Evolutionary conservation across 2,888 invertebrate genomes (phyloP).

Genomic region (Dichetophora obliterata): DNA sequence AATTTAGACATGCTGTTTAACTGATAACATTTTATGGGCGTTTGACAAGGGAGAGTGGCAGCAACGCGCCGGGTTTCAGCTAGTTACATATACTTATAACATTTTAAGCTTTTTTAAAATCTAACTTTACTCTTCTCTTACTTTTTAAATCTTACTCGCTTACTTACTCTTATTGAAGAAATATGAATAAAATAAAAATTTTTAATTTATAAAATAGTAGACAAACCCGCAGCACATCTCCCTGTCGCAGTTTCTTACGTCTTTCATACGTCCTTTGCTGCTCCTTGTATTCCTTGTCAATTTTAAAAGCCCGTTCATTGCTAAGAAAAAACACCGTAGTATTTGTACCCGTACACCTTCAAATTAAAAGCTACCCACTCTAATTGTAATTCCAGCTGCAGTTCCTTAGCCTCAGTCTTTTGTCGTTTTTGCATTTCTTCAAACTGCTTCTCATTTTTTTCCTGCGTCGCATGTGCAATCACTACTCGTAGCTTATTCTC

Average conservation of each 20-base stretch:
- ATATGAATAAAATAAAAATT: no score
- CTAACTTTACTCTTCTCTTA: no score
- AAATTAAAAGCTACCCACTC: slow-evolving; percentile 40
- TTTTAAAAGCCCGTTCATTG: slow-evolving; percentile 24
- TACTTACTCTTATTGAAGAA: no score
- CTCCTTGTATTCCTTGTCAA: slow-evolving; percentile 38
- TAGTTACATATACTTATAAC: neutral
- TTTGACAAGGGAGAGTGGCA: no score
- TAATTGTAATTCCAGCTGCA: slow-evolving; percentile 26
- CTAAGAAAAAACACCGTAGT: slow-evolving; percentile 29
- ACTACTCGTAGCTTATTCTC: slow-evolving; percentile 42
- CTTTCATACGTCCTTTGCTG: slow-evolving; percentile 26
- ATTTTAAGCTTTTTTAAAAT: neutral
- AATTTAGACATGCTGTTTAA: no score
- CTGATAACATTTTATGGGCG: no score
- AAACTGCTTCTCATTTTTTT: slow-evolving; percentile 38
- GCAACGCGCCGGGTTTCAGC: no score
- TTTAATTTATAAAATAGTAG: no score
- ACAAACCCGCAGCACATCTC: slow-evolving; percentile 42
- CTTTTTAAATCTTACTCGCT: no score
- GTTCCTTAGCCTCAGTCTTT: neutral
- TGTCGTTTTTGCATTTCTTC: slow-evolving; percentile 13
- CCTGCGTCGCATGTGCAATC: slow-evolving; percentile 41
- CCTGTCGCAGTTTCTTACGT: slow-evolving; percentile 35
- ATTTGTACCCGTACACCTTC: neutral